Conservation (phyloP, 2,113 vertebrate genomes). For the Thalassarche chlororhynchos region DNA sequence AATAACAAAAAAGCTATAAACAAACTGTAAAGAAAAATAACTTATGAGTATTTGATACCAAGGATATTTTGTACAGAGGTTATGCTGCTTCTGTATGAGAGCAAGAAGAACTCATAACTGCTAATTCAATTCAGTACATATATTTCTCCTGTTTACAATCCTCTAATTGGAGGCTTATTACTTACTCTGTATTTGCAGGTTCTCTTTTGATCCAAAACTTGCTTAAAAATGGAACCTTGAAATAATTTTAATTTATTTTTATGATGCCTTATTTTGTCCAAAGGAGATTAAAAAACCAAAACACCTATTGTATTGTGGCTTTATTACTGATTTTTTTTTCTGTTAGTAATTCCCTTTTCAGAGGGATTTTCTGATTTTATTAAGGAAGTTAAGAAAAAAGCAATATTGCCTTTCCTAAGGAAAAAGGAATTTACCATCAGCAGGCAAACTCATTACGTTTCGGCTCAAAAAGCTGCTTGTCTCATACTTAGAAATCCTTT, state of each 20-base stretch:
- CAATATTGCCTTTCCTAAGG: neutral
- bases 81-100: neutral
- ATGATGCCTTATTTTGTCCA: neutral
- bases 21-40: slow-evolving; percentile 18
- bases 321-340: neutral
- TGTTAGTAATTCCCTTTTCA: neutral
- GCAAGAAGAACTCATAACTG: neutral
- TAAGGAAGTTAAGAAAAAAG: neutral
- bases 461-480: neutral
- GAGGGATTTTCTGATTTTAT: neutral
- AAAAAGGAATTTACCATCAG: neutral
- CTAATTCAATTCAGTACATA: neutral
- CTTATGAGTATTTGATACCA: neutral
- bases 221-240: neutral
- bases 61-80: neutral
- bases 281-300: neutral
- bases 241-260: neutral
- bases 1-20: neutral
- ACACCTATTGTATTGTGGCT: neutral
- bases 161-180: neutral
- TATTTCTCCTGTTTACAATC: neutral
- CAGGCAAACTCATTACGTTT: neutral
- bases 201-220: neutral
- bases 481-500: neutral
- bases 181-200: neutral